phyloP scores from a whole-genome alignment of 2,113 vertebrate genomes.

The Nanorana parkeri region DNA sequence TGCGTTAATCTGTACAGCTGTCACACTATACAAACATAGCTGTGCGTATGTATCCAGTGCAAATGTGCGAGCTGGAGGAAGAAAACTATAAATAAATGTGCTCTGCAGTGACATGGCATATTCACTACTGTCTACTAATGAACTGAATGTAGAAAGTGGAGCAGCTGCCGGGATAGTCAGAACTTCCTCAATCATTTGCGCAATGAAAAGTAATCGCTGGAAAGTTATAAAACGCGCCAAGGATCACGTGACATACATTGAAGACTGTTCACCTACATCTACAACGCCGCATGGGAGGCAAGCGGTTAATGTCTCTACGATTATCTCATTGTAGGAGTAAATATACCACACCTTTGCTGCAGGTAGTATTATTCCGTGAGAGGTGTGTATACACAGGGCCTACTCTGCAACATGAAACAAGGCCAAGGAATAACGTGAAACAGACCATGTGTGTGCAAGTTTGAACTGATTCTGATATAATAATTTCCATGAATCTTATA shows the following conservation, averaged over 20 bases:
- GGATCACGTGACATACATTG: not conserved
- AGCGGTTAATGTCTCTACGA: not conserved
- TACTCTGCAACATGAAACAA: too few relatives aligned
- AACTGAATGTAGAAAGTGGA: not conserved
- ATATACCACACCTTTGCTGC: slow-evolving; percentile 27
- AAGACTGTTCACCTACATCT: not conserved
- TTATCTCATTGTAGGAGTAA: not conserved
- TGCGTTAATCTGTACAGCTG: too few relatives aligned
- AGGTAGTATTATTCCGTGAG: not conserved
- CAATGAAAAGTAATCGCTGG: too few relatives aligned
- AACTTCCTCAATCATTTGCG: too few relatives aligned
- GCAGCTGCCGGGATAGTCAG: not conserved
- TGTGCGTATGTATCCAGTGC: too few relatives aligned
- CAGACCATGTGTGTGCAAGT: too few relatives aligned
- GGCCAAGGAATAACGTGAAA: too few relatives aligned
- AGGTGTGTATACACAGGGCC: not conserved
- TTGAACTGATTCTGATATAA: too few relatives aligned
- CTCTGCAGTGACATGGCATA: not conserved
- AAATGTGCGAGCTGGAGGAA: not conserved
- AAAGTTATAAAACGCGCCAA: too few relatives aligned
- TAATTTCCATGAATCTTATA: too few relatives aligned
- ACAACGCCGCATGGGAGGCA: not conserved
- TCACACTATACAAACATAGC: too few relatives aligned
- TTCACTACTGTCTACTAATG: not conserved
- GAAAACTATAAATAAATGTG: not conserved